Evolutionary conservation across 2,888 invertebrate genomes (phyloP).

Genomic region (Tuberolachnus salignus): DNA sequence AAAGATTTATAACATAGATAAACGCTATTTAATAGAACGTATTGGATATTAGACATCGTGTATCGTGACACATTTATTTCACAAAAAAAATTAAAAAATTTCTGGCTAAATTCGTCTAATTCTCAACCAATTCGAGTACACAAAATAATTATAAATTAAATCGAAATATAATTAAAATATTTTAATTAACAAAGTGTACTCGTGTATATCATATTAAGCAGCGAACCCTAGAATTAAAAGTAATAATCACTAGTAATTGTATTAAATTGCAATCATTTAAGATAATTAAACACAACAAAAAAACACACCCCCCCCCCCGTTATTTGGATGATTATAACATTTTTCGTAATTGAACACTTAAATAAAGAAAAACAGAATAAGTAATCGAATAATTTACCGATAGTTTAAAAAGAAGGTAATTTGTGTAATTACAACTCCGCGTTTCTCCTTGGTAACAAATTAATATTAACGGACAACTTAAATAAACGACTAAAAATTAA

Average conservation of each 20-base stretch:
- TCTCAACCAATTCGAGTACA: too few relatives aligned
- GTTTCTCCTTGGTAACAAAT: too few relatives aligned
- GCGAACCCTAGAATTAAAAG: neutral
- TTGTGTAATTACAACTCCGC: too few relatives aligned
- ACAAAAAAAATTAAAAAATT: too few relatives aligned
- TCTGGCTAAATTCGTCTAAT: too few relatives aligned
- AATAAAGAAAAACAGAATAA: neutral
- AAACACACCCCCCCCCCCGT: too few relatives aligned
- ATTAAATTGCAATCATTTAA: neutral
- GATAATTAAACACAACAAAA: slow-evolving; percentile 2
- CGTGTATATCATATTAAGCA: neutral
- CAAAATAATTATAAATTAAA: neutral
- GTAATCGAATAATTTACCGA: neutral
- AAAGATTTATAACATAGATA: neutral
- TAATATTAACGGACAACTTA: too few relatives aligned
- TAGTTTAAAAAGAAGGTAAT: too few relatives aligned
- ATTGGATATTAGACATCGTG: too few relatives aligned
- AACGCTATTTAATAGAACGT: too few relatives aligned
- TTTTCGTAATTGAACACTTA: neutral
- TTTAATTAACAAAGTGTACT: slow-evolving; percentile 20
- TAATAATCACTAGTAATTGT: slow-evolving; percentile 18
- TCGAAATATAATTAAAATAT: neutral
- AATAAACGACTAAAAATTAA: neutral
- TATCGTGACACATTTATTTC: too few relatives aligned
- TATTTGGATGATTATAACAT: slow-evolving; percentile 10